A percentile compares a stretch with the other conserved stretches of the same genome.
Conservation (phyloP, 2,888 invertebrate species). For the Seladonia tumulorum region DNA sequence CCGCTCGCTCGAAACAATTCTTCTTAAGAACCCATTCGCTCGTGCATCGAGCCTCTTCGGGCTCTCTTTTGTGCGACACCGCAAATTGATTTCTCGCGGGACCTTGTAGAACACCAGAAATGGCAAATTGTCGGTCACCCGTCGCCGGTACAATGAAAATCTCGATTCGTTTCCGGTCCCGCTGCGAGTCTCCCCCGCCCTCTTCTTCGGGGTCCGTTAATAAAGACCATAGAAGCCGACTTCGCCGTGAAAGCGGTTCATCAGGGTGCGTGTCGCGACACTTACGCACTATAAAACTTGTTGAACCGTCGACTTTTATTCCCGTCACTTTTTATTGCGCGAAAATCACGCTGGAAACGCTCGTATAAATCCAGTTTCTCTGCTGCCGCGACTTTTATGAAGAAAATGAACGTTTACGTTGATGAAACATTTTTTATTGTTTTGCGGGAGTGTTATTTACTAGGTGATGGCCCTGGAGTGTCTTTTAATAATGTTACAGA, state of each 20-base stretch:
- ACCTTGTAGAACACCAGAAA: background rate
- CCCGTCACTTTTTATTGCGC: background rate
- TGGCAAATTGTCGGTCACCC: background rate
- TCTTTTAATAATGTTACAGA: too few relatives aligned
- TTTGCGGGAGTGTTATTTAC: background rate
- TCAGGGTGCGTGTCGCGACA: background rate
- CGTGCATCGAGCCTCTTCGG: background rate
- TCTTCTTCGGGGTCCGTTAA: background rate
- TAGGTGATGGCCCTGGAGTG: background rate
- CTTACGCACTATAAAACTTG: background rate
- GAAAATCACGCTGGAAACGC: background rate
- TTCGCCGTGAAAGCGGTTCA: background rate
- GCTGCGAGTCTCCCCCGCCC: background rate
- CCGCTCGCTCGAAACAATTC: slow-evolving; percentile 5
- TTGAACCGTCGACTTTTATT: background rate
- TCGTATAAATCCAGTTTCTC: background rate
- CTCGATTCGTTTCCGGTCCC: slow-evolving; percentile 1
- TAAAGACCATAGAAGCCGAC: slow-evolving; percentile 2
- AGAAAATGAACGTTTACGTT: background rate
- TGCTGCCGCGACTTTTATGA: background rate
- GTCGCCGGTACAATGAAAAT: background rate
- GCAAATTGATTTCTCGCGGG: slow-evolving; percentile 27
- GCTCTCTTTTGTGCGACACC: slow-evolving; percentile 5
- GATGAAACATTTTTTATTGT: background rate
- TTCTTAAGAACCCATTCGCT: background rate